These are phyloP conservation scores for Drosophila tsacasi DNA, from an alignment of 1,140 invertebrate genomes.

Conservation along the genomic window DNA sequence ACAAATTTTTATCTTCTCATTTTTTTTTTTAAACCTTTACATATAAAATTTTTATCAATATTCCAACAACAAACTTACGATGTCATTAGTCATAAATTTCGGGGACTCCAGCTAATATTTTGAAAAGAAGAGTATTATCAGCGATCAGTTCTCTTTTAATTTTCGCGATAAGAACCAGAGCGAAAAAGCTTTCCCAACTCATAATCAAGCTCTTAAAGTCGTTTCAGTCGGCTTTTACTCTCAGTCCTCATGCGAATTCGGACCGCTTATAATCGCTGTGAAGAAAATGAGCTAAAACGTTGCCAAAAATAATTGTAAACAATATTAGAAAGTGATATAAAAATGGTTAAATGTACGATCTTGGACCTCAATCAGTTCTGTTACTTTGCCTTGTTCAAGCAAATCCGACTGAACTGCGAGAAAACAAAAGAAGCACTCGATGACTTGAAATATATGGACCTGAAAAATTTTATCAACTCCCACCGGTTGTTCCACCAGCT, in stretches of 20 bases:
- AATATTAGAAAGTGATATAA: not conserved
- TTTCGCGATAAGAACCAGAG: not conserved
- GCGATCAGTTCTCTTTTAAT: not conserved
- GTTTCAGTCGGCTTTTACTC: not conserved
- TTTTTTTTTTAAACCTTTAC: not conserved
- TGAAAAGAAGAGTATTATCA: not conserved
- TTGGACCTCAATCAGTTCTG: conserved; percentile 18
- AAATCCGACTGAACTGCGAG: conserved; percentile 14
- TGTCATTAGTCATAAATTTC: not conserved
- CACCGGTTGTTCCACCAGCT: not conserved
- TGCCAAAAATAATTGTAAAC: not conserved
- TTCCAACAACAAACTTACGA: not conserved
- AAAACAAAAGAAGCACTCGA: not conserved
- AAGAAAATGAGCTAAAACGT: no score
- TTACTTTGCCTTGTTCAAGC: conserved; percentile 12
- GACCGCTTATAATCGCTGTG: not conserved
- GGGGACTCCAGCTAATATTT: not conserved
- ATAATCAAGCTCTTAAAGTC: not conserved
- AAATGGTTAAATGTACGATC: not conserved
- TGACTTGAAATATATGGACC: conserved; percentile 3
- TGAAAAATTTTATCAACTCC: not conserved
- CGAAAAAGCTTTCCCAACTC: not conserved
- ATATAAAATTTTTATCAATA: not conserved
- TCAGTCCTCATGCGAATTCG: not conserved
- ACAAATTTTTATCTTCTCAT: not conserved